A percentile compares a stretch with the other conserved stretches of the same genome.
phyloP scores from a whole-genome alignment of 1,140 invertebrate species.

The Sycophila sp. region DNA sequence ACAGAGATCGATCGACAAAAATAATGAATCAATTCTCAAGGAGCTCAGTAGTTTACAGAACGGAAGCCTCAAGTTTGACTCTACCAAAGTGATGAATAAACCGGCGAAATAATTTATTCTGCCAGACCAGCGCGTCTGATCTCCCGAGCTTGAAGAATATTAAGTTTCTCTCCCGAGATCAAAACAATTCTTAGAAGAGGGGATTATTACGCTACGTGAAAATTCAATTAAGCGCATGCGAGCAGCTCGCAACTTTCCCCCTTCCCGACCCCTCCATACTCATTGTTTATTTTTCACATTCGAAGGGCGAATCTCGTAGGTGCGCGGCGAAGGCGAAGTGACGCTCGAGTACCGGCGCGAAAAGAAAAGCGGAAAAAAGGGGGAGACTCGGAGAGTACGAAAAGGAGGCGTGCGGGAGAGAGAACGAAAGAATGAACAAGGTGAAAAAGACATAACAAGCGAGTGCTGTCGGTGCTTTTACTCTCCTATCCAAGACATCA shows the following conservation, averaged over 20 bases:
- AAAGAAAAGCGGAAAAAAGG: background rate
- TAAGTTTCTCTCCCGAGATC: too few species aligned
- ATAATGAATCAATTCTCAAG: too few species aligned
- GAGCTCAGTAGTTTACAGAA: too few species aligned
- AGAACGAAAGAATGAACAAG: conserved; percentile 7
- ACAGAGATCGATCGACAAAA: too few species aligned
- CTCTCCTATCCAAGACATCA: conserved; percentile 40
- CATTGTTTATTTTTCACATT: conserved; percentile 8
- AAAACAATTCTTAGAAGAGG: too few species aligned
- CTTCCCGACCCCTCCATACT: background rate
- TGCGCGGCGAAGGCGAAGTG: background rate
- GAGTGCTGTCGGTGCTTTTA: conserved; percentile 41
- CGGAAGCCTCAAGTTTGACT: too few species aligned
- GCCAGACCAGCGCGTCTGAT: too few species aligned
- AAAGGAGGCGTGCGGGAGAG: background rate
- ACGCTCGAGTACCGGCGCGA: background rate
- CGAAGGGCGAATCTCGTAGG: too few species aligned
- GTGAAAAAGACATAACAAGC: conserved; percentile 44
- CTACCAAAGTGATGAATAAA: too few species aligned
- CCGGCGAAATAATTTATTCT: too few species aligned
- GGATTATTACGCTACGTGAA: background rate
- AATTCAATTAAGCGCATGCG: background rate
- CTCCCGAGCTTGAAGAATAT: background rate
- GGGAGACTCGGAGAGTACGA: background rate
- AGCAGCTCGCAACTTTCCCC: background rate